These are phyloP conservation scores for Etia nguti DNA, from an alignment of 2,113 vertebrate genomes.

Conservation along the genomic window DNA sequence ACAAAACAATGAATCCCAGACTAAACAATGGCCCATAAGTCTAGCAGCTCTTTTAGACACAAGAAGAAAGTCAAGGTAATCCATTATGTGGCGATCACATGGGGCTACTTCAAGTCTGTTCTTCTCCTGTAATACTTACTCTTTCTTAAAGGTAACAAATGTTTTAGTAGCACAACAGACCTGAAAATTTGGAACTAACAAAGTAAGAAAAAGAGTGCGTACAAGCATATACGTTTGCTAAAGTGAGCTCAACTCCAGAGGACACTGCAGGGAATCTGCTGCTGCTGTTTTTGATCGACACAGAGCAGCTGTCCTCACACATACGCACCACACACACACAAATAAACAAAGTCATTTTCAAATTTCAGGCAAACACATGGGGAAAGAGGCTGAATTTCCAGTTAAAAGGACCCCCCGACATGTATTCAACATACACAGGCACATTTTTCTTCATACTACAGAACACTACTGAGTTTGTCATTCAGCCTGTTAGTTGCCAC, in stretches of 20 bases:
- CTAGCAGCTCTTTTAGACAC: neutral
- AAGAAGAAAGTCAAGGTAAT: neutral
- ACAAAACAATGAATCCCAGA: neutral
- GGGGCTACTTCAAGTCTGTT: neutral
- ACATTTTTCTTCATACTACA: neutral
- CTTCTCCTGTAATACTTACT: neutral
- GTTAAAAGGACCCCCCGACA: neutral
- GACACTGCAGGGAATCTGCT: slow-evolving; percentile 7
- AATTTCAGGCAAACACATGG: neutral
- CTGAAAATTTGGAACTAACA: slow-evolving; percentile 1
- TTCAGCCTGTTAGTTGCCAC: neutral
- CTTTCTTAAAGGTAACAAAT: neutral
- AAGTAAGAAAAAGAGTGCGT: neutral
- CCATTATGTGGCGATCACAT: neutral
- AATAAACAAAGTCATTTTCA: slow-evolving; percentile 9
- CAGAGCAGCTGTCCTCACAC: slow-evolving; percentile 50
- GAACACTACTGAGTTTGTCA: neutral
- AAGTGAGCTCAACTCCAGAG: slow-evolving; percentile 16
- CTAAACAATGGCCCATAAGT: neutral
- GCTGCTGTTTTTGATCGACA: slow-evolving; percentile 23
- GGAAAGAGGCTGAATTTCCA: neutral
- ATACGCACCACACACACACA: neutral
- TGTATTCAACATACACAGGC: neutral
- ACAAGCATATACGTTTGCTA: neutral
- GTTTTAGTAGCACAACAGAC: neutral